Conservation (phyloP, 2,888 invertebrate species). For the Hirtodrosophila alboralis region DNA sequence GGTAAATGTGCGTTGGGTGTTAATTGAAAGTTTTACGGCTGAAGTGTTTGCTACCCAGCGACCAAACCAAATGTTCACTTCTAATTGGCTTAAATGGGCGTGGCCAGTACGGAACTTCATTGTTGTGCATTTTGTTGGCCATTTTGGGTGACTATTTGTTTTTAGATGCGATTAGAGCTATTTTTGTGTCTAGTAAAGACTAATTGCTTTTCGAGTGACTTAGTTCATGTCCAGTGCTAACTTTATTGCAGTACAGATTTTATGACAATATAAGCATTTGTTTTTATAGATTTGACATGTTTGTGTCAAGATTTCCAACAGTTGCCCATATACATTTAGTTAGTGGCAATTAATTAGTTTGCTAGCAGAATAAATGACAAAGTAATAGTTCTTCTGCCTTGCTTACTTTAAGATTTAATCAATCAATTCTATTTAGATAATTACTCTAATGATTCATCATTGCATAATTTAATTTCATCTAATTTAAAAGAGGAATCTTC, state of each 20-base stretch:
- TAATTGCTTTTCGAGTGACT: constrained; percentile 46
- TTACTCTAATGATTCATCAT: too few species aligned
- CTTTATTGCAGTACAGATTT: constrained; percentile 13
- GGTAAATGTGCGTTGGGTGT: constrained; percentile 66
- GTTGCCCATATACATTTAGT: too few species aligned
- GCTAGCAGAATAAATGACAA: too few species aligned
- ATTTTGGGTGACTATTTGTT: constrained; percentile 24
- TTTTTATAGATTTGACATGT: neutral
- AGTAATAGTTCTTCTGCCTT: too few species aligned
- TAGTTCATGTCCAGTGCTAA: constrained; percentile 6
- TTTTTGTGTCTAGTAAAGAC: constrained; percentile 33
- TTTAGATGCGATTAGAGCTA: constrained; percentile 38
- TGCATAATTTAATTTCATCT: too few species aligned
- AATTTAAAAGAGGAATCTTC: too few species aligned
- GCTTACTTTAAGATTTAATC: too few species aligned
- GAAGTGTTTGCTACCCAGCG: constrained; percentile 45
- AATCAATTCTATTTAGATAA: too few species aligned
- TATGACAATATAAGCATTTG: constrained; percentile 4
- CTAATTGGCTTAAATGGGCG: constrained; percentile 59
- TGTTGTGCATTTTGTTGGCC: constrained; percentile 8
- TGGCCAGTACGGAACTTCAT: constrained; percentile 11
- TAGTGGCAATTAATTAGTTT: too few species aligned
- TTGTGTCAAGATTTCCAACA: too few species aligned
- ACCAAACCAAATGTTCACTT: constrained; percentile 33
- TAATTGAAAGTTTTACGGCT: constrained; percentile 67